Conservation (phyloP, 2,888 invertebrate genomes). For the Heliconius ethilla region DNA sequence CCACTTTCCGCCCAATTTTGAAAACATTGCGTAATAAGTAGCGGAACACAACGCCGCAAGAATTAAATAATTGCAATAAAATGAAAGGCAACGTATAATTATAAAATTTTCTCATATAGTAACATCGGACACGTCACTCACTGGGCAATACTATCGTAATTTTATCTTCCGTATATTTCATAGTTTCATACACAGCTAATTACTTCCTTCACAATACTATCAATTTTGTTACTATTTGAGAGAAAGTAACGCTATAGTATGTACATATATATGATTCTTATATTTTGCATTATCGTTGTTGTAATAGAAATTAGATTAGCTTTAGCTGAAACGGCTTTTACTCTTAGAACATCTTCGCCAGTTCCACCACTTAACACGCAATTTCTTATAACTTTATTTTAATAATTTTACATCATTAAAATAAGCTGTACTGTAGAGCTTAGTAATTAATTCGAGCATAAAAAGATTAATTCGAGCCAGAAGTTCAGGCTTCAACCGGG, state of each 20-base stretch:
- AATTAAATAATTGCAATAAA: not conserved
- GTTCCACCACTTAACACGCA: no score
- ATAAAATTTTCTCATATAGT: not conserved
- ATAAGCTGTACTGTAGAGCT: no score
- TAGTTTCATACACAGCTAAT: not conserved
- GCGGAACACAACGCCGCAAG: not conserved
- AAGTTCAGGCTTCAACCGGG: no score
- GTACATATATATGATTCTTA: not conserved
- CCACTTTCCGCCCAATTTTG: not conserved
- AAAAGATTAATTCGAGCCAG: no score
- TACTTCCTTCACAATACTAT: slow-evolving; percentile 10
- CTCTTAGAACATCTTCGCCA: no score
- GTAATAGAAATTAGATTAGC: not conserved
- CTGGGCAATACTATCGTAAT: slow-evolving; percentile 3
- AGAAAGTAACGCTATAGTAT: not conserved
- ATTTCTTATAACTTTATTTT: no score
- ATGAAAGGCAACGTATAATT: not conserved
- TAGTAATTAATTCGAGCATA: no score
- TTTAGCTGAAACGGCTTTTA: not conserved
- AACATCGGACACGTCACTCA: slow-evolving; percentile 12
- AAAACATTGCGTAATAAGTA: not conserved
- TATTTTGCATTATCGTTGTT: not conserved
- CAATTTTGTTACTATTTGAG: slow-evolving; percentile 15
- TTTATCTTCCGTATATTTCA: slow-evolving; percentile 20
- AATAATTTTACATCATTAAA: no score